A percentile compares a stretch with the other conserved stretches of the same genome.
These are phyloP conservation scores for Lordiphosa mommai DNA, from an alignment of 1,140 invertebrate genomes.

Conservation along the genomic window DNA sequence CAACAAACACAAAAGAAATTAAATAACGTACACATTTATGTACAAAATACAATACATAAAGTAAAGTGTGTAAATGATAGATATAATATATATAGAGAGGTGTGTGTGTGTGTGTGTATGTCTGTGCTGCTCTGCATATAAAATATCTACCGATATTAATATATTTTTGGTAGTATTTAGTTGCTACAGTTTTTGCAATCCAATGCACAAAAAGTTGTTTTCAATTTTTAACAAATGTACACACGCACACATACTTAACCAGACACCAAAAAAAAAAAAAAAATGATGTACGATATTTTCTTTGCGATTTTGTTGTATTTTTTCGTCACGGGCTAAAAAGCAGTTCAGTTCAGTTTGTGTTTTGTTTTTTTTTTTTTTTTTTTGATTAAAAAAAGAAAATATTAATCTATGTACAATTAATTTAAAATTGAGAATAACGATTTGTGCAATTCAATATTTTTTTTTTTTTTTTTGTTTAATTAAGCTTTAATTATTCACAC, in stretches of 20 bases:
- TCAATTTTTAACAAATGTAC: constrained; percentile 79
- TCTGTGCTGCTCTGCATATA: constrained; percentile 28
- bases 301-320: constrained; percentile 32
- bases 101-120: constrained; percentile 15
- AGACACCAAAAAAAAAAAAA: too few species aligned
- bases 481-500: constrained; percentile 13
- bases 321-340: background rate
- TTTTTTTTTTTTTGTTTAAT: constrained; percentile 43
- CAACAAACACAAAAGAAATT: constrained; percentile 53
- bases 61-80: constrained; percentile 7
- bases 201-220: constrained; percentile 79
- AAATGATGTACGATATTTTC: constrained; percentile 44
- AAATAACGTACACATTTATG: constrained; percentile 31
- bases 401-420: constrained; percentile 77
- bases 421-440: constrained; percentile 79
- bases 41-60: background rate
- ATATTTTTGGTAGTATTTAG: constrained; percentile 29
- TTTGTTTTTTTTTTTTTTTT: constrained; percentile 16
- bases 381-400: constrained; percentile 65
- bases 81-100: background rate
- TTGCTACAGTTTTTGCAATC: constrained; percentile 40
- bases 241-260: constrained; percentile 43
- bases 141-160: constrained; percentile 71
- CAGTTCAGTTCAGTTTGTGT: constrained; percentile 16
- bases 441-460: constrained; percentile 80